A percentile compares a stretch with the other conserved stretches of the same genome.
phyloP scores from a whole-genome alignment of 2,113 vertebrate species.

The Epinephelus moara region DNA sequence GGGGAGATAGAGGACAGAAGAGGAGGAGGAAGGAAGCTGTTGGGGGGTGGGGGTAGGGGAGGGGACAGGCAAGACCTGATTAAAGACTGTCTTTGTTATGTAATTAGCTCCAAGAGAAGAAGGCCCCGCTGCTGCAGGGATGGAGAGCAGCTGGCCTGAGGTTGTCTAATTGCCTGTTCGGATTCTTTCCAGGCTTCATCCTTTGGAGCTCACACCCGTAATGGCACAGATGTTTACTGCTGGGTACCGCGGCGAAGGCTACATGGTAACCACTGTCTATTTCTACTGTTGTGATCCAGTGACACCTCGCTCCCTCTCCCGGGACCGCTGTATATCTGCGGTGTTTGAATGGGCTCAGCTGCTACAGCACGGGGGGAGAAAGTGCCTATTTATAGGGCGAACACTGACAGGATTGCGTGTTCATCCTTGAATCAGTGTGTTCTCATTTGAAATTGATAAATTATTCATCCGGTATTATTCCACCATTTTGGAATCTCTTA shows the following conservation, averaged over 20 bases:
- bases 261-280: constrained; percentile 61
- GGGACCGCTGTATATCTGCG: constrained; percentile 39
- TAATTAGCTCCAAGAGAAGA: constrained; percentile 78
- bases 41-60: constrained; percentile 29
- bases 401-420: constrained; percentile 35
- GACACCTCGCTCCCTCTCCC: constrained; percentile 50
- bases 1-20: constrained; percentile 23
- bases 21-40: constrained; percentile 48
- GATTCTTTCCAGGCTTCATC: constrained; percentile 76
- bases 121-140: constrained; percentile 65
- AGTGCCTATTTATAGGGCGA: constrained; percentile 51
- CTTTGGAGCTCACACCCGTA: constrained; percentile 70
- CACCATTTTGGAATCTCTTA: constrained; percentile 37
- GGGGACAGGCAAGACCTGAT: constrained; percentile 73
- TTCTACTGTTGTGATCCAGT: constrained; percentile 61
- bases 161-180: constrained; percentile 82
- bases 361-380: constrained; percentile 22
- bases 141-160: constrained; percentile 81
- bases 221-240: constrained; percentile 80
- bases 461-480: constrained; percentile 56
- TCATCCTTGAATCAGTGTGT: constrained; percentile 58
- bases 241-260: constrained; percentile 54
- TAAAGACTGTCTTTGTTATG: constrained; percentile 82
- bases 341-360: constrained; percentile 65
- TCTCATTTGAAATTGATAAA: constrained; percentile 64